Evolutionary conservation across 2,797 vertebrate species (phyloP), one percentile per base, ranked within the genome.

Genomic region (Cyclopterus lumpus): DNA sequence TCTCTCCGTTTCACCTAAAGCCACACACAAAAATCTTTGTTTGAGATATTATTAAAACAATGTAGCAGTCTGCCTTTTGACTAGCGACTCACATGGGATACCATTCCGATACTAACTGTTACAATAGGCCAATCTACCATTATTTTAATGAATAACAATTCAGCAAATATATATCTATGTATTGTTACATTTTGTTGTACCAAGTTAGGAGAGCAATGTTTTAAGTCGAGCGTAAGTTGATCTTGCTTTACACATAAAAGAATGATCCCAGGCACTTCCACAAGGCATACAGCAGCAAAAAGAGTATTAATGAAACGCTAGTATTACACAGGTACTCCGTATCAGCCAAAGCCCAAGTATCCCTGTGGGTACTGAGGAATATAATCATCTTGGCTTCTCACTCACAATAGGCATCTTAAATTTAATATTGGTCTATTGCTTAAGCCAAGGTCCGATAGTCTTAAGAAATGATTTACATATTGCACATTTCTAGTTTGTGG

Each of bases 1-100:
- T 73, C 55, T 67, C 16, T n/a, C 30, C 61, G 16, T 38, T 75
- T 65, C 66, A 79, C 24, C 2, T 65, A 16, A 73, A 79, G 59
- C 20, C 55, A 44, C n/a, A 64, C 34, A 34, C 46, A 61, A 64
- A 58, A 14, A 62, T 15, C 61, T 62, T n/a, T 53, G 26, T 70
- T 62, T 69, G 26, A 49, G 60, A 75, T 69, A 16, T 51, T 22
- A 58, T 12, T 26, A 12, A 65, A 65, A 71, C 26, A 67, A 24
- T 40, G 2, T 48, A 16, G 9, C 20, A 4, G 15, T 15, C 22
- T 67, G 8, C 9, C 10, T 61, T 64, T 62, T 64, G 16, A 51
- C 48, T 24, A 8, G 5, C 24, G 11, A 51, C 11, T 22, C 18
- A 22, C 48, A 49, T 49, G 16, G 15, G n/a, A n/a, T 49, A 20